Evolutionary conservation across 1,140 invertebrate species (phyloP).

Genomic region (Ceratosolen solmsi): DNA sequence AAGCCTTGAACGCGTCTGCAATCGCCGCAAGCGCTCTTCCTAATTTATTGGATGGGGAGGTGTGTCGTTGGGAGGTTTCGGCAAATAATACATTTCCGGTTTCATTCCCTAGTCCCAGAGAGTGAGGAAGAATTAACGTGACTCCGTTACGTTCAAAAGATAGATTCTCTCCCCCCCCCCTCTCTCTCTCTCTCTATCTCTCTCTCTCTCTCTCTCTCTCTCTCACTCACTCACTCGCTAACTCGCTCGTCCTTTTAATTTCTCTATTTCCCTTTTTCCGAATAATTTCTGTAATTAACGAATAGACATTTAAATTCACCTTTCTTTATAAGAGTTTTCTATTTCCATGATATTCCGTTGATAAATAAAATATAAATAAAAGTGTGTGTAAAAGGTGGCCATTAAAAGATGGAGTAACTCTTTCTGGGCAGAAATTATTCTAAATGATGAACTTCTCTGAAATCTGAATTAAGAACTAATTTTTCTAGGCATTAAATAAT

Average conservation of each 20-base stretch:
- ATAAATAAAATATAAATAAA: too few species aligned
- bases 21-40: constrained; percentile 54
- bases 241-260: background rate
- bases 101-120: constrained; percentile 26
- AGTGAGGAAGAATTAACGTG: constrained; percentile 11
- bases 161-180: background rate
- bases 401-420: too few species aligned
- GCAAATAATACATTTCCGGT: constrained; percentile 63
- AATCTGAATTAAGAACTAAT: too few species aligned
- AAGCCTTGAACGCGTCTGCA: constrained; percentile 32
- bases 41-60: constrained; percentile 55
- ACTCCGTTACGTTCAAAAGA: constrained; percentile 1
- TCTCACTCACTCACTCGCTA: background rate
- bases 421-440: too few species aligned
- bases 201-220: background rate
- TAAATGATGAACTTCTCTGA: too few species aligned
- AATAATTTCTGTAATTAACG: background rate
- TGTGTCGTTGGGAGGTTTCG: constrained; percentile 49
- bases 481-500: too few species aligned
- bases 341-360: too few species aligned
- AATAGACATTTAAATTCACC: background rate
- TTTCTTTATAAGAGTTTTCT: too few species aligned
- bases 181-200: background rate
- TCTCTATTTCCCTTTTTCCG: background rate
- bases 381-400: too few species aligned